Evolutionary conservation across 2,888 invertebrate genomes (phyloP), one percentile per base, ranked within the genome.

Genomic region (Chrysodeixis includens): DNA sequence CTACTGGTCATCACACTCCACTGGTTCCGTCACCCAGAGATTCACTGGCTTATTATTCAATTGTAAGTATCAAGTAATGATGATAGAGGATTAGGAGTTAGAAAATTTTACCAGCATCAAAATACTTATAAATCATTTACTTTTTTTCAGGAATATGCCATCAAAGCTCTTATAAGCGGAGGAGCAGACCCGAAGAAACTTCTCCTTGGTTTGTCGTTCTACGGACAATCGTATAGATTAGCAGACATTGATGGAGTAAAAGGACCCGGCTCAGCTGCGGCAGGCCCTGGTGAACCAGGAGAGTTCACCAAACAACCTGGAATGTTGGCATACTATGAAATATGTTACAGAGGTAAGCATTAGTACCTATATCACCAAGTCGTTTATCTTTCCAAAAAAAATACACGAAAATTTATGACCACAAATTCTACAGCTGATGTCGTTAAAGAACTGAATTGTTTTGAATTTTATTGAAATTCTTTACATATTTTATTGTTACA

Each of bases 321-420:
- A 82, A 98, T 98, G 97, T 87, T 98, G 80, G 97, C 98, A 0
- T 98, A 98, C 87, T 98, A 98, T 83, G 98, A 98, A 93, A 97
- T 98, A 73, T 98, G 98, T 83, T 96, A 97, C 62, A 95, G 96
- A 90, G 92, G 95, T 95, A 76, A 66, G 79, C 40, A 30, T 30
- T 30, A 44, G 1, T 32, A 32, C 4, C 56, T n/a, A 20, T 12
- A 14, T 12, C 44, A 12, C 1, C 12, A n/a, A 49, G 3, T 18
- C 3, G 26, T 22, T 1, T 4, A 6, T 56, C 22, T 32, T 18
- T 32, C 3, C 1, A 46, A 46, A 18, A 35, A 14, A 35, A 12
- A 14, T 4, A 14, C 14, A 14, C 35, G 35, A 0, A 4, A 35
- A 3, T 35, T 35, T 0, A 12, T 35, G 4, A 35, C 12, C 35